Evolutionary conservation across 2,797 vertebrate species (phyloP), one percentile per base, ranked within the genome.

Genomic region (Cuculus canorus): DNA sequence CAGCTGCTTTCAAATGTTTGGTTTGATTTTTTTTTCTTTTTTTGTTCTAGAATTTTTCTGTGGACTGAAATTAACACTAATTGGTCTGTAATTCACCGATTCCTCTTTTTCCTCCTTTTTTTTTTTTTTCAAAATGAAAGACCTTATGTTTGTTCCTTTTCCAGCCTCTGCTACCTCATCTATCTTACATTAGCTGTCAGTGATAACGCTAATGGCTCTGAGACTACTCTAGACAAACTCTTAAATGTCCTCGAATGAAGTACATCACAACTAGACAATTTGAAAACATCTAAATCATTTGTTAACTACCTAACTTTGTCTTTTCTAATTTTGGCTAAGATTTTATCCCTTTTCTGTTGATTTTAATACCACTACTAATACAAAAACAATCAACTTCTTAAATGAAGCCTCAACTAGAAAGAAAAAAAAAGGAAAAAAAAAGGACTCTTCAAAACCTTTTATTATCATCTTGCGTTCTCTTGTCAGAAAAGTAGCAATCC

Each of bases 1-100:
- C 89, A 94, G 32, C n/a, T 88, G 57, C 45, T 88, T 92, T 95
- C 54, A 92, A 92, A 76, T 64, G 5, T 87, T 68, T 72, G 33
- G n/a, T 25, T 56, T 32, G 17, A 45, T 45, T 8, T 27, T 35
- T 45, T 14, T 27, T 35, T 45, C 32, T 5, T 35, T 60, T 57
- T 41, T 48, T 37, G n/a, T 80, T 69, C 65, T 48, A 24, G 33
- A 88, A 64, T 77, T 80, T 60, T 92, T 88, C 66, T 56, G 57
- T 57, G 71, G 71, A 79, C 83, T 70, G 14, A 66, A 79, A 56
- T 82, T 93, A 86, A 80, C 25, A 56, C 23, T 82, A 27, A 35
- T 61, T 78, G 56, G 37, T 72, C 80, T 65, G 19, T 66, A 83
- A 79, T 79, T 76, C 39, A 68, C 39, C 39, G 9, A 8, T 27